Evolutionary conservation across 2,888 invertebrate genomes (phyloP).

Genomic region (Cephalotes varians): DNA sequence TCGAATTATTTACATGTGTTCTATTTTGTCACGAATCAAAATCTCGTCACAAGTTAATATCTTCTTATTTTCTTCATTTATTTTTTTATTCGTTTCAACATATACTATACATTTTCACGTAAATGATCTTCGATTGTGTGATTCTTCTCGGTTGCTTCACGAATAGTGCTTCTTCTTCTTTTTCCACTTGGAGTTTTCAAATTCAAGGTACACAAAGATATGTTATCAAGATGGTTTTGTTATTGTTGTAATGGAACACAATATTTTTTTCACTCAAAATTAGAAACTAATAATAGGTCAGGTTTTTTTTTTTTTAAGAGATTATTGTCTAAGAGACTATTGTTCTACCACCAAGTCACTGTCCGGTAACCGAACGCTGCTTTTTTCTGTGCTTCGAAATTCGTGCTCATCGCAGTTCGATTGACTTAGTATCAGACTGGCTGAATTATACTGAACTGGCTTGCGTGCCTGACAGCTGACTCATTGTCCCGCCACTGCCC

Average conservation of each 20-base stretch:
- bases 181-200: background rate
- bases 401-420: background rate
- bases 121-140: no score
- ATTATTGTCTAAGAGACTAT: background rate
- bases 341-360: background rate
- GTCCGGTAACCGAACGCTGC: background rate
- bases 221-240: background rate
- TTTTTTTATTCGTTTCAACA: background rate
- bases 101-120: background rate
- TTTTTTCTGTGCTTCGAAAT: background rate
- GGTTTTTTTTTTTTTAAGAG: background rate
- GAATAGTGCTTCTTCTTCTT: background rate
- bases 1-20: background rate
- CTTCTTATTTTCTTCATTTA: background rate
- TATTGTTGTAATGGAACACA: background rate
- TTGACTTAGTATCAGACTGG: background rate
- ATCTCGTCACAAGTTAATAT: background rate
- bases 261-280: background rate
- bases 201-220: background rate
- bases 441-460: background rate
- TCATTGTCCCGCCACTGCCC: constrained; percentile 14
- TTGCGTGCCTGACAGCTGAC: background rate
- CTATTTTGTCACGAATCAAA: background rate
- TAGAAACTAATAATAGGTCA: background rate
- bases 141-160: background rate